Conservation (phyloP, 2,888 invertebrate species). For the Drosophila anceps region DNA sequence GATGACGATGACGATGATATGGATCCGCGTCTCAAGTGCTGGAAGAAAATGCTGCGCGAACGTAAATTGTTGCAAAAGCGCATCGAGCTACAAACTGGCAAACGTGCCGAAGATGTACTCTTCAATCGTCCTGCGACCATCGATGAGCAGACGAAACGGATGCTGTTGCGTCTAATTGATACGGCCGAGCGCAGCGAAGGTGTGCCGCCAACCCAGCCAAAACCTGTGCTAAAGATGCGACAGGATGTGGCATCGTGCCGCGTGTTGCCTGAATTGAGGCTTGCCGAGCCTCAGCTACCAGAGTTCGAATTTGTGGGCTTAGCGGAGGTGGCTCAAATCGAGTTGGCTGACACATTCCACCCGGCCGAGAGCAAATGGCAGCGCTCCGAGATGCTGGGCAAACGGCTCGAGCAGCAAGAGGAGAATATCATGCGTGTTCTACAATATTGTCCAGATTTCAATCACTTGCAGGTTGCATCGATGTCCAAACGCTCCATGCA, state of each 20-base stretch:
- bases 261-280: constrained; percentile 37
- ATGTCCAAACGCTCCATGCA: not conserved
- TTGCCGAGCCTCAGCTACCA: constrained; percentile 19
- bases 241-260: constrained; percentile 29
- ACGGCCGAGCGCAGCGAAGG: constrained; percentile 63
- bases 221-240: constrained; percentile 31
- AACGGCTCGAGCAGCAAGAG: constrained; percentile 41
- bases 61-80: constrained; percentile 55
- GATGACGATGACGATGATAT: constrained; percentile 55
- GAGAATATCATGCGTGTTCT: constrained; percentile 61
- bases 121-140: constrained; percentile 76
- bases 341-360: constrained; percentile 22
- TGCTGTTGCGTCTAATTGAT: constrained; percentile 71
- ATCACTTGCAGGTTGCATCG: constrained; percentile 63
- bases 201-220: not conserved
- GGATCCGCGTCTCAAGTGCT: constrained; percentile 74
- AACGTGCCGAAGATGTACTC: constrained; percentile 67
- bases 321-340: constrained; percentile 38
- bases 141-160: constrained; percentile 71
- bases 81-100: constrained; percentile 65
- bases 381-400: constrained; percentile 59
- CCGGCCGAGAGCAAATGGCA: constrained; percentile 46
- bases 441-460: constrained; percentile 65
- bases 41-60: constrained; percentile 65
- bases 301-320: constrained; percentile 57